Base-by-base conservation (phyloP, 2,797 vertebrate genomes). In the Pangasius krempfi region DNA sequence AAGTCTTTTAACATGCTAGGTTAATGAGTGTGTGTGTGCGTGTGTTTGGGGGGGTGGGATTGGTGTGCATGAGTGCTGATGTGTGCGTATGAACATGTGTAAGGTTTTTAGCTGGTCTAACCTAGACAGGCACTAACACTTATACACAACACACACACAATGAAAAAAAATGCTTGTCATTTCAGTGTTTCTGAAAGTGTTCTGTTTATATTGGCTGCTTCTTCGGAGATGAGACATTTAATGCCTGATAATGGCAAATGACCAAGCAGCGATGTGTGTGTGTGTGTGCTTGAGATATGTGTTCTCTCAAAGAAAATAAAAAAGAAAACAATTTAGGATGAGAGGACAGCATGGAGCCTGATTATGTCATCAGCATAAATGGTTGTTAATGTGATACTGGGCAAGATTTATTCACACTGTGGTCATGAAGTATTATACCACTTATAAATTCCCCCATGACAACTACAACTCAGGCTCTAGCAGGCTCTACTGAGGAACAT, bases 281-380 rank as follows among this genome's bases (percentile, higher is more conserved):
- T 33, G 64, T 91, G 93, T 88, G 75, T 92, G 73, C 50, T 7
- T 79, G 92, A 86, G 93, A 92, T 93, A 92, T 92, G 87, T 56
- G 91, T 93, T 92, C 95, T 95, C 93, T 94, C 86, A 92, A 91
- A 2, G 33, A 85, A 93, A 92, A 93, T n/a, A 96, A 96, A 94
- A 96, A 96, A 95, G 87, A 93, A 93, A 93, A 95, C 93, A 95
- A 95, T 96, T 96, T 96, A 93, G 94, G 93, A 94, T 95, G 92
- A 90, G 93, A 95, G 93, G 94, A 94, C 94, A 95, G 95, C 93
- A 91, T 94, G 95, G 94, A 94, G 94, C 93, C 93, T 93, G 95
- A 97, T 96, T 96, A 96, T 96, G 96, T 95, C 94, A 92, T 96
- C 95, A 95, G 94, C 93, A 94, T 95, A 96, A 96, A 96, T 95